Percentiles rank a stretch among this genome's conserved stretches.
Evolutionary conservation across 1,140 invertebrate genomes (phyloP).

Genomic region (Drepana arcuata): DNA sequence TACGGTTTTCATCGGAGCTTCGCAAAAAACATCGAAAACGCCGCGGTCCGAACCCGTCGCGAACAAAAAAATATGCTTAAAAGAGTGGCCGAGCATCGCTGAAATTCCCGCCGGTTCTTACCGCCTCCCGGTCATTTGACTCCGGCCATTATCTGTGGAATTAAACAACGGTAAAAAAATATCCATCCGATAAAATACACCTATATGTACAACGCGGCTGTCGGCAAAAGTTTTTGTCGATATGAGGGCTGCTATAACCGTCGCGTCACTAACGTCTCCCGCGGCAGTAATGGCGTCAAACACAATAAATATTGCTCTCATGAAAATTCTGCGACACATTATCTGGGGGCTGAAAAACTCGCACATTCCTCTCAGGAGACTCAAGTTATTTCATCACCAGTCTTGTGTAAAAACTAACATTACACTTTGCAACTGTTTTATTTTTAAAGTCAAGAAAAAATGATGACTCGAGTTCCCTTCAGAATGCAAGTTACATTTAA

Average conservation of each 20-base stretch:
- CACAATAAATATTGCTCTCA: slow-evolving; percentile 54
- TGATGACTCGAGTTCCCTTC: slow-evolving; percentile 29
- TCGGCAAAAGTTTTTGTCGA: slow-evolving; percentile 50
- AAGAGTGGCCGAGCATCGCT: slow-evolving; percentile 61
- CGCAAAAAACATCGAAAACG: slow-evolving; percentile 53
- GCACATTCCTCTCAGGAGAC: slow-evolving; percentile 24
- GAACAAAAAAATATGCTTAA: slow-evolving; percentile 56
- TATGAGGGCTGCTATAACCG: too few species aligned
- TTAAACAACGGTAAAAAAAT: slow-evolving; percentile 62
- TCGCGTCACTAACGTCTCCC: slow-evolving; percentile 45
- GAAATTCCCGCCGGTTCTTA: slow-evolving; percentile 62
- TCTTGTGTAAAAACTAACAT: slow-evolving; percentile 22
- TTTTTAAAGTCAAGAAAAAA: slow-evolving; percentile 24
- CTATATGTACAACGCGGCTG: slow-evolving; percentile 41
- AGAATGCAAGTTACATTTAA: slow-evolving; percentile 35
- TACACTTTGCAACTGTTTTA: slow-evolving; percentile 14
- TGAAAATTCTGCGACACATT: slow-evolving; percentile 57
- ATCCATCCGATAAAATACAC: slow-evolving; percentile 56
- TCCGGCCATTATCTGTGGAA: slow-evolving; percentile 64
- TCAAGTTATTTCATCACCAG: slow-evolving; percentile 32
- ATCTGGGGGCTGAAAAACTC: slow-evolving; percentile 24
- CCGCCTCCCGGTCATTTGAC: slow-evolving; percentile 57
- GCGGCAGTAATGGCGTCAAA: slow-evolving; percentile 40
- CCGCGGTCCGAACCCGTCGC: slow-evolving; percentile 40
- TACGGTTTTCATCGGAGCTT: slow-evolving; percentile 64